These are phyloP conservation scores for Nephrotoma flavescens DNA, from an alignment of 2,888 invertebrate species.

Conservation along the genomic window DNA sequence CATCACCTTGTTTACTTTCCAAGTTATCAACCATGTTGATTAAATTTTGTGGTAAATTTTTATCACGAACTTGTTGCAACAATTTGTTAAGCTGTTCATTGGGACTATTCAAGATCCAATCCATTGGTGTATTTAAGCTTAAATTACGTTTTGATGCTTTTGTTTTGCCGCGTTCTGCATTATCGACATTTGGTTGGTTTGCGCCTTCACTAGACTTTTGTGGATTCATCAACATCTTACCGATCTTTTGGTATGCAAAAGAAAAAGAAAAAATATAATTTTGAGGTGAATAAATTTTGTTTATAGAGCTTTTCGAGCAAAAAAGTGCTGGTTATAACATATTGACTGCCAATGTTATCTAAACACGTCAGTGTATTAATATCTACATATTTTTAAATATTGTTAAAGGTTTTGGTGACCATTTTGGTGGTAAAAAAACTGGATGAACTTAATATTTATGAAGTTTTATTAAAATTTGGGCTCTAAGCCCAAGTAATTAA, in stretches of 20 bases:
- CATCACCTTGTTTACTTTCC: conserved; percentile 40
- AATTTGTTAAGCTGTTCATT: conserved; percentile 40
- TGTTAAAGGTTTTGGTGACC: too few relatives aligned
- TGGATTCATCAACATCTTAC: not conserved
- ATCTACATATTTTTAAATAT: too few relatives aligned
- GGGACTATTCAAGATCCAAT: conserved; percentile 48
- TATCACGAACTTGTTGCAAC: conserved; percentile 43
- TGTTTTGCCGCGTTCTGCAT: not conserved
- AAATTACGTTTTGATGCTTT: conserved; percentile 14
- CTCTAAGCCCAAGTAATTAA: too few relatives aligned
- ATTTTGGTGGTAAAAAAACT: too few relatives aligned
- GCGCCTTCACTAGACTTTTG: conserved; percentile 24
- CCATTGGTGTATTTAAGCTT: conserved; percentile 26
- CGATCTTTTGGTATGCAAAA: not conserved
- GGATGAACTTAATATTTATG: too few relatives aligned
- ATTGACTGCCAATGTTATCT: not conserved
- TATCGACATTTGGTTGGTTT: conserved; percentile 17
- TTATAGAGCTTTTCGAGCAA: not conserved
- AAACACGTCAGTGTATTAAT: too few relatives aligned
- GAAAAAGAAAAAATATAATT: not conserved
- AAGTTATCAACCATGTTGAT: conserved; percentile 42
- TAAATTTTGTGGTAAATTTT: conserved; percentile 43
- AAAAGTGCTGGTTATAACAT: not conserved
- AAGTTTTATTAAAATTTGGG: too few relatives aligned
- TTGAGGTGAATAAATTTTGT: not conserved